These are phyloP conservation scores for Eurois occulta DNA, from an alignment of 2,888 invertebrate species.

Conservation along the genomic window DNA sequence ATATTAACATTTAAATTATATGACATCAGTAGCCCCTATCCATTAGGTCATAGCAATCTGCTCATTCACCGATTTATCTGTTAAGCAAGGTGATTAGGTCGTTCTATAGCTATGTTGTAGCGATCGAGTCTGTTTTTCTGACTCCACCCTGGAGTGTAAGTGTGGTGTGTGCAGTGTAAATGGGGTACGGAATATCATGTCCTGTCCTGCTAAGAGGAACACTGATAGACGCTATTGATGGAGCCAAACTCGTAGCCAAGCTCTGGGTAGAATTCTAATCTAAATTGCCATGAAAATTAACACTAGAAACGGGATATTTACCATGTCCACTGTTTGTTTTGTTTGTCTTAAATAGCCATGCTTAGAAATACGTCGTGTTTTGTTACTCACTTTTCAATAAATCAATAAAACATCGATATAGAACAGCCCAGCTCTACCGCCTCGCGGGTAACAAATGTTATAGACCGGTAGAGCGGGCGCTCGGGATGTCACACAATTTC, in stretches of 20 bases:
- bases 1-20: neutral
- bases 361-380: neutral
- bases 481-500: constrained; percentile 87
- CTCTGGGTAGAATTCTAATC: neutral
- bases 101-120: neutral
- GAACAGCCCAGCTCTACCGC: constrained; percentile 68
- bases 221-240: neutral
- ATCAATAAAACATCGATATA: constrained; percentile 20
- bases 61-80: neutral
- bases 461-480: constrained; percentile 76
- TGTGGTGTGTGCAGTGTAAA: too few relatives aligned
- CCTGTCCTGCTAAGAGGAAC: neutral
- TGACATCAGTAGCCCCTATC: neutral
- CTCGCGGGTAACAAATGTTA: constrained; percentile 83
- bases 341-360: neutral
- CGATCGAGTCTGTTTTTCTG: neutral
- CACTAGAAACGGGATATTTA: too few relatives aligned
- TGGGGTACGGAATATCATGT: neutral
- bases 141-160: neutral
- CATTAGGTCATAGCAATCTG: neutral
- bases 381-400: neutral
- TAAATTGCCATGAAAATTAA: neutral
- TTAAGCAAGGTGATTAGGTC: neutral
- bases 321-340: too few relatives aligned
- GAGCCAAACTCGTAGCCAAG: neutral